Evolutionary conservation across 2,888 invertebrate species (phyloP), one percentile per base, ranked within the genome.

Genomic region (Lycophotia porphyrea): DNA sequence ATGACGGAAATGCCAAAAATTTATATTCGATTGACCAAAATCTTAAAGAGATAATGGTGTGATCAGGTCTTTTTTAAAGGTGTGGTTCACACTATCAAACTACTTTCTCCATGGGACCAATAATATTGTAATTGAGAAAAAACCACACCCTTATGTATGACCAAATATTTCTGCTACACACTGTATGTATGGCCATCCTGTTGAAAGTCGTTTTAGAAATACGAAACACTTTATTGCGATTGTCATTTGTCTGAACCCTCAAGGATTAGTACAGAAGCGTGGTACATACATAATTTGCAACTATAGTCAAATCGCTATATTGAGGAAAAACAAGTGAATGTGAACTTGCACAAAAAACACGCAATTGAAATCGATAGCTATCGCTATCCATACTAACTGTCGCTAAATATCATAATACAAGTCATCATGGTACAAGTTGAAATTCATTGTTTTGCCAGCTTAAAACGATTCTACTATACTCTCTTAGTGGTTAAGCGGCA

Each of bases 221-320:
- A 15, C n/a, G 5, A 24, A 61, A 36, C 15, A 18, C 27, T 55
- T 55, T 58, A 31, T 58, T 58, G 27, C n/a, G 7, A 27, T 55
- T 55, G 55, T 58, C 31, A n/a, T 39, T 63, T 63, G 63, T 63
- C n/a, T n/a, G 39, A 39, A 39, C 63, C 63, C 63, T 63, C 63
- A 4, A n/a, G 82, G 77, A 58, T 71, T 31, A n/a, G 58, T 77
- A 81, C 72, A 81, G 13, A 77, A 73, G 81, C 81, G 64, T 80
- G 58, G 58, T 11, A 64, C 58, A 27, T n/a, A 66, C 49, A 36
- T 34, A 0, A 36, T 61, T 61, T 61, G 65, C 76, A 69, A 52
- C 52, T 34, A 71, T 61, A 47, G 3, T 58, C 8, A 31, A 27
- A 55, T 55, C 55, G 55, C 27, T 55, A 5, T 27, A 15, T 7